Evolutionary conservation across 2,888 invertebrate genomes (phyloP), one percentile per base, ranked within the genome.

Genomic region (Euzophera pinguis): DNA sequence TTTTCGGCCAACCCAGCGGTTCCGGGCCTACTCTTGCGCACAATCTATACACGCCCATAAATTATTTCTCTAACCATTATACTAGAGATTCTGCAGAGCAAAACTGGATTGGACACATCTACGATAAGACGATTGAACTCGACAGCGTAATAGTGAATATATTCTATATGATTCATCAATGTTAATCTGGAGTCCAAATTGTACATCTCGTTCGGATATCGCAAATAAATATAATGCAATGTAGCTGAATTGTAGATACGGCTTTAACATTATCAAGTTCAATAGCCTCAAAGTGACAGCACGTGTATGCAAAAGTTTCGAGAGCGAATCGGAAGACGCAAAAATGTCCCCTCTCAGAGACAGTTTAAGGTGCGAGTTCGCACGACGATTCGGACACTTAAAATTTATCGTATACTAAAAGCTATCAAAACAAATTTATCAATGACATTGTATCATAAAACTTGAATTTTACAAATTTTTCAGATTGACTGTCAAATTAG

Each of bases 181-280:
- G 66, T 67, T 68, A 67, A 47, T 43, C 27, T 37, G 58, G 55
- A 56, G 60, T 35, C 60, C 60, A 50, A 64, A 67, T 59, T 58
- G 50, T 67, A 70, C 69, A 74, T 64, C 71, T 71, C 58, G 48
- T 53, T 62, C 62, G 67, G 62, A 62, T 61, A 63, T 61, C 69
- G 76, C 73, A 79, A 75, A 73, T 8, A 74, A 73, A 75, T 73
- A 74, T 86, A 82, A 85, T 90, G 85, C 86, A 89, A 84, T 78
- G 79, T 70, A 63, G 58, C 69, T 63, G 67, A 69, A 78, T 58
- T 69, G 62, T 55, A 82, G 76, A 85, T 82, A 86, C 82, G 78
- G 72, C 74, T 75, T 82, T 82, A 81, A 81, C 81, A 85, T 85
- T 87, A 89, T 88, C 87, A 89, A 88, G 90, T 90, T 90, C 89